Percentiles rank a stretch among this genome's conserved stretches.
These are phyloP conservation scores for Carposina sasakii DNA, from an alignment of 1,140 invertebrate genomes.

Conservation along the genomic window DNA sequence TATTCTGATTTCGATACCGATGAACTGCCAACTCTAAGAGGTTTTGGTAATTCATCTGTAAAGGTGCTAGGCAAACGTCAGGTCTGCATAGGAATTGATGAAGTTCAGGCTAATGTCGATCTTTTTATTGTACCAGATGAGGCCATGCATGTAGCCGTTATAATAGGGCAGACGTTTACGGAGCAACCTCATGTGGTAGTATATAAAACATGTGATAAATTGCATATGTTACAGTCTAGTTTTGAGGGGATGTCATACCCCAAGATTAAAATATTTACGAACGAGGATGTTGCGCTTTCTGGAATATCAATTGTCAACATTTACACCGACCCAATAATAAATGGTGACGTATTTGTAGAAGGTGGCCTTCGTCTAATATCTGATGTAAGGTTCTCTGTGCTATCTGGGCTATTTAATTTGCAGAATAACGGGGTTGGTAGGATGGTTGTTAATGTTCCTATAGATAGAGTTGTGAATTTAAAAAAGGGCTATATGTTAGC, in stretches of 20 bases:
- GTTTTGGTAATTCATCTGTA: constrained; percentile 10
- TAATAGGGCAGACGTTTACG: constrained; percentile 11
- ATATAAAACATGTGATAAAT: constrained; percentile 4
- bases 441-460: neutral
- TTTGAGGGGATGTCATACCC: too few species aligned
- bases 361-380: neutral
- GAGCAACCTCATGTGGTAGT: constrained; percentile 12
- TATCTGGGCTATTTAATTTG: constrained; percentile 4
- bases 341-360: constrained; percentile 7
- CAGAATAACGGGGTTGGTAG: neutral
- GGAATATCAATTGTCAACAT: neutral
- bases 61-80: constrained; percentile 4
- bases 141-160: neutral
- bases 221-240: neutral
- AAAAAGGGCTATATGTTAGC: neutral
- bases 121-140: constrained; percentile 9
- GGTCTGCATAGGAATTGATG: neutral
- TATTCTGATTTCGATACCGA: neutral
- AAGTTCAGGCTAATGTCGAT: neutral
- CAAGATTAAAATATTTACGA: constrained; percentile 1
- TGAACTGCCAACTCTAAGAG: constrained; percentile 6
- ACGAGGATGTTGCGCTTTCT: neutral
- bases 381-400: neutral
- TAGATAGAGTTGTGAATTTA: neutral
- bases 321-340: neutral